phyloP scores from a whole-genome alignment of 1,140 invertebrate genomes.

The Papilio dardanus region DNA sequence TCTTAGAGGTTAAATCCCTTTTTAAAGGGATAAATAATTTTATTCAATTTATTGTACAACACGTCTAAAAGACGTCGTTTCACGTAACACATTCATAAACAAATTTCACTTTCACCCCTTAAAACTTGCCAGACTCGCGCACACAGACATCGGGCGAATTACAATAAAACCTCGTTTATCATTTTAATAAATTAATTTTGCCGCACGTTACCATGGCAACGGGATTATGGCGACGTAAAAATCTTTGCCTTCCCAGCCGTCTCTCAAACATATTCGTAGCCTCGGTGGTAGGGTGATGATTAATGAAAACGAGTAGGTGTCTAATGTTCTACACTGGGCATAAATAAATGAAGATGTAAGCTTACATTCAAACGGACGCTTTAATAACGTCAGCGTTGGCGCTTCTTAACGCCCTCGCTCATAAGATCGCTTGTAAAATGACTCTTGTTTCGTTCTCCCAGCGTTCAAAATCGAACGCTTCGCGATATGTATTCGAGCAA shows the following conservation, averaged over 20 bases:
- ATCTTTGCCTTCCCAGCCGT: conserved; percentile 64
- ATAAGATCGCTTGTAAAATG: too few relatives aligned
- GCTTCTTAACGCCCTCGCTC: too few relatives aligned
- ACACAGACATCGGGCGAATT: conserved; percentile 28
- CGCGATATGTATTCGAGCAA: too few relatives aligned
- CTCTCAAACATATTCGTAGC: conserved; percentile 72
- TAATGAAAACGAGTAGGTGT: conserved; percentile 65
- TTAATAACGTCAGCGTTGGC: too few relatives aligned
- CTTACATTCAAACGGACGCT: too few relatives aligned
- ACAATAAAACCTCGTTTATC: conserved; percentile 36
- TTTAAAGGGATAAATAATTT: not conserved
- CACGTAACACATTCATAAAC: not conserved
- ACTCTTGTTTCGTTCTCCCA: too few relatives aligned
- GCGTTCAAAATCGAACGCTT: too few relatives aligned
- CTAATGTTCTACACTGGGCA: conserved; percentile 58
- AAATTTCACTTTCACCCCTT: conserved; percentile 2
- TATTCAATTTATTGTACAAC: not conserved
- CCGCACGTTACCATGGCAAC: conserved; percentile 53
- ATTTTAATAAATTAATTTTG: conserved; percentile 48
- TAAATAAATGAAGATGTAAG: conserved; percentile 70
- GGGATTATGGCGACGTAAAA: conserved; percentile 62
- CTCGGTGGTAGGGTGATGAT: conserved; percentile 69
- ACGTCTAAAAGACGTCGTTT: not conserved
- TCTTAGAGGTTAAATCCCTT: too few relatives aligned
- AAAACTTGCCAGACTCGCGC: conserved; percentile 11